Conservation (phyloP, 1,140 invertebrate species). For the Triops cancriformis region DNA sequence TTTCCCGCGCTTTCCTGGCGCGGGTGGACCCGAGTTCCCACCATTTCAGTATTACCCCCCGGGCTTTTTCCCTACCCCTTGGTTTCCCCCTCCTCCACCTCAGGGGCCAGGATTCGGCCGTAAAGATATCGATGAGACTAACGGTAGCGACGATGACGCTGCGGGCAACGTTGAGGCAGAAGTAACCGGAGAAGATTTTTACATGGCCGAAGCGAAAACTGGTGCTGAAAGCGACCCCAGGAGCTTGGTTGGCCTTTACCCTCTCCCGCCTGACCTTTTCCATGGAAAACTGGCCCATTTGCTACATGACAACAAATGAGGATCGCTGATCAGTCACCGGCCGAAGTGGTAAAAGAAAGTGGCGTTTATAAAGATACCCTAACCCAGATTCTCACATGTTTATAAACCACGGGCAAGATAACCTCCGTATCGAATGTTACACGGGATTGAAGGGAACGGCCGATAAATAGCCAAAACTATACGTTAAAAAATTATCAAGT, state of each 20-base stretch:
- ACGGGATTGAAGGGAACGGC: too few relatives aligned
- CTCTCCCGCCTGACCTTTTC: conserved; percentile 14
- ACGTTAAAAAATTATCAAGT: too few relatives aligned
- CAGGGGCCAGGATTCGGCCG: background rate
- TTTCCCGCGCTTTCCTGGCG: conserved; percentile 1
- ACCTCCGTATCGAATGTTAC: too few relatives aligned
- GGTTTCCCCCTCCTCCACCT: too few relatives aligned
- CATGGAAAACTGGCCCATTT: conserved; percentile 17
- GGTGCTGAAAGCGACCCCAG: background rate
- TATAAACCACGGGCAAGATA: too few relatives aligned
- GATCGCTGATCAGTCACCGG: background rate
- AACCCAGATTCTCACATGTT: too few relatives aligned
- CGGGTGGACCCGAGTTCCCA: background rate
- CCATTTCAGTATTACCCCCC: background rate
- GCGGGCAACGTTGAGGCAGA: background rate
- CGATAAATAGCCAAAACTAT: too few relatives aligned
- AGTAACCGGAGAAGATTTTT: background rate
- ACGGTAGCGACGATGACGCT: too few relatives aligned
- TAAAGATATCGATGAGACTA: background rate
- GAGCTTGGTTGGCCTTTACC: background rate
- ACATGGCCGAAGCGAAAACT: background rate
- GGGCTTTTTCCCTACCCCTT: background rate
- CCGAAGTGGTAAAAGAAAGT: too few relatives aligned
- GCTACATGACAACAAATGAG: background rate
- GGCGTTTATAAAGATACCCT: too few relatives aligned